These are phyloP conservation scores for Propithecus deckenii DNA, from an alignment of 2,797 vertebrate species.

Conservation along the genomic window DNA sequence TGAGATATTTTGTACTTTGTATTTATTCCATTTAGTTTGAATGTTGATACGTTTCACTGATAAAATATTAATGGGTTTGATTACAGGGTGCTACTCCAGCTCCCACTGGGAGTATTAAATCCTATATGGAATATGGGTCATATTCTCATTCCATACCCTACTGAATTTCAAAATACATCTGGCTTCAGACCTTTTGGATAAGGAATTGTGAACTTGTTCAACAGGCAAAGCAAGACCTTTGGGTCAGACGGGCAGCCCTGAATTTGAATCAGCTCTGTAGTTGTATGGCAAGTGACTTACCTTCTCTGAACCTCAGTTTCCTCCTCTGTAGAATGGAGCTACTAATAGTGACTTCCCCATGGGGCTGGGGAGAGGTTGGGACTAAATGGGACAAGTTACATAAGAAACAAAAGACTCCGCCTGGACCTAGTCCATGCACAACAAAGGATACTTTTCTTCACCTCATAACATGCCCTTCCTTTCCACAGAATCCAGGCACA, in stretches of 20 bases:
- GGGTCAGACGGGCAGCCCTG: not conserved
- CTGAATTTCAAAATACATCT: slow-evolving; percentile 46
- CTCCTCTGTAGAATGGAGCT: not conserved
- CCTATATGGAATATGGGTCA: not conserved
- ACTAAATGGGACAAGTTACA: not conserved
- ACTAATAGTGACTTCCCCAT: not conserved
- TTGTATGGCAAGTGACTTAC: not conserved
- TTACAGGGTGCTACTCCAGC: not conserved
- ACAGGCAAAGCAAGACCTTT: not conserved
- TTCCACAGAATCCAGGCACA: not conserved
- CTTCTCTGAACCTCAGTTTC: not conserved
- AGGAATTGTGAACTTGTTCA: not conserved
- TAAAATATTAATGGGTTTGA: slow-evolving; percentile 68
- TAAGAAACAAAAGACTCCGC: not conserved
- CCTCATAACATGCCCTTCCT: not conserved
- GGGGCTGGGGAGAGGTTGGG: not conserved
- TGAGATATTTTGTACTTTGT: not conserved
- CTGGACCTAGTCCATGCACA: not conserved
- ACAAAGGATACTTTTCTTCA: not conserved
- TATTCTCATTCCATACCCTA: not conserved
- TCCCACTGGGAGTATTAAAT: slow-evolving; percentile 48
- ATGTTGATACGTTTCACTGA: not conserved
- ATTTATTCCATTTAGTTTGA: slow-evolving; percentile 1
- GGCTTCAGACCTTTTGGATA: not conserved
- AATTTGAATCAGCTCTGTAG: not conserved